Evolutionary conservation across 2,113 vertebrate genomes (phyloP).

Genomic region (Triplophysa rosa): DNA sequence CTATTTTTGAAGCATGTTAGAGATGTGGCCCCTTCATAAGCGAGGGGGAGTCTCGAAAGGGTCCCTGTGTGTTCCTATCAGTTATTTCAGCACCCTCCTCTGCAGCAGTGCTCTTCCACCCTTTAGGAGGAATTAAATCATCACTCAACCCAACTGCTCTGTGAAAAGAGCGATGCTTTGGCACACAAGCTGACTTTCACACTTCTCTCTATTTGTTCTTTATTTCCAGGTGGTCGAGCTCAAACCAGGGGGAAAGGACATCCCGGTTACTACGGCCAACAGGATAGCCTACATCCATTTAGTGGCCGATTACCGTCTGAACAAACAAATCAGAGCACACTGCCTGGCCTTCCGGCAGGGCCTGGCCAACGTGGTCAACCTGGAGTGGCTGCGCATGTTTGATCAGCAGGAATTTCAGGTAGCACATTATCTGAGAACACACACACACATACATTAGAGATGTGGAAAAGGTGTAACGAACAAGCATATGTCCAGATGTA

Average conservation of each 20-base stretch:
- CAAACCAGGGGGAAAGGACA: conserved; percentile 90
- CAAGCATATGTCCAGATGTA: background rate
- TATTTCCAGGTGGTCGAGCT: conserved; percentile 88
- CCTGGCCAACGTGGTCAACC: conserved; percentile 92
- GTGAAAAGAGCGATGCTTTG: background rate
- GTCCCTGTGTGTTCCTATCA: background rate
- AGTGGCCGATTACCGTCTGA: conserved; percentile 92
- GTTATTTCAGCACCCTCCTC: conserved; percentile 2
- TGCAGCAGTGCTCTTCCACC: conserved; percentile 4
- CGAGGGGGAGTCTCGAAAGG: background rate
- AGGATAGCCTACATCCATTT: conserved; percentile 94
- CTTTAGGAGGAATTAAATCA: background rate
- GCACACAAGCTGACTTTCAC: background rate
- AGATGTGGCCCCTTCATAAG: conserved; percentile 11
- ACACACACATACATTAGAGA: background rate
- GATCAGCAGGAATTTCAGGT: conserved; percentile 99
- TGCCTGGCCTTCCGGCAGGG: conserved; percentile 96
- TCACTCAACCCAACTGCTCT: background rate
- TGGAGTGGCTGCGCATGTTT: conserved; percentile 98
- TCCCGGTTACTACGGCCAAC: conserved; percentile 93
- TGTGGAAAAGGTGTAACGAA: background rate
- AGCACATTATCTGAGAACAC: conserved; percentile 1
- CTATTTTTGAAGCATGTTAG: background rate
- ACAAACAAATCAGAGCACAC: conserved; percentile 93
- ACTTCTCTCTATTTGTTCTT: background rate